Evolutionary conservation across 1,140 invertebrate genomes (phyloP), one percentile per base, ranked within the genome.

Genomic region (Diabrotica virgifera): DNA sequence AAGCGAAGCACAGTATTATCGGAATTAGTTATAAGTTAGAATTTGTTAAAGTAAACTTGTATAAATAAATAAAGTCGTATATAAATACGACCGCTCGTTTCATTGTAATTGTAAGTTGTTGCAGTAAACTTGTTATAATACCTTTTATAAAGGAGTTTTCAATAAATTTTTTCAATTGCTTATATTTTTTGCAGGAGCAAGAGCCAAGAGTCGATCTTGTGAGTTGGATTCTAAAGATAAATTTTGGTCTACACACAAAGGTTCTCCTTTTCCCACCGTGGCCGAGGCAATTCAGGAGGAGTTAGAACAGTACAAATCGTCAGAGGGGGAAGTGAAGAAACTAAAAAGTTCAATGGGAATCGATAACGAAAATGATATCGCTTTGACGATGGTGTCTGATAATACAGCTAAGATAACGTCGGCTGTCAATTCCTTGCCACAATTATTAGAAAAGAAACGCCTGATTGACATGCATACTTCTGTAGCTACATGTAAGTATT

Each of bases 381-480:
- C 89, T 3, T 81, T 90, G 46, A 88, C 89, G 7, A 86, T 97
- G 86, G 86, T 98, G 4, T 91, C 92, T 51, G 95, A 97, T 79
- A 97, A 96, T 72, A 99, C 97, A 0, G 92, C 95, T 8, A 89
- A 92, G 70, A 84, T 99, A 11, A 98, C 95, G 5, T 94, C 87
- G 68, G 96, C 97, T 53, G 94, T 98, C 3, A 96, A 94, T 79
- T 96, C 94, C 5, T 82, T 99, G 68, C 97, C 97, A 11, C 95
- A 99, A 78, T 82, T 99, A 5, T 85, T 99, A 74, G 96, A 99
- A 81, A 97, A 94, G 82, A 99, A 99, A 79, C 83, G 95, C 55
- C 84, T 99, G 6, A 97, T 99, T 71, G 97, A 99, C 78, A 96
- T 98, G 90, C 98, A 99, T 78, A 99, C 95, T 9, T 97, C 95